phyloP scores from a whole-genome alignment of 2,797 vertebrate genomes.

The Etheostoma nigrum region DNA sequence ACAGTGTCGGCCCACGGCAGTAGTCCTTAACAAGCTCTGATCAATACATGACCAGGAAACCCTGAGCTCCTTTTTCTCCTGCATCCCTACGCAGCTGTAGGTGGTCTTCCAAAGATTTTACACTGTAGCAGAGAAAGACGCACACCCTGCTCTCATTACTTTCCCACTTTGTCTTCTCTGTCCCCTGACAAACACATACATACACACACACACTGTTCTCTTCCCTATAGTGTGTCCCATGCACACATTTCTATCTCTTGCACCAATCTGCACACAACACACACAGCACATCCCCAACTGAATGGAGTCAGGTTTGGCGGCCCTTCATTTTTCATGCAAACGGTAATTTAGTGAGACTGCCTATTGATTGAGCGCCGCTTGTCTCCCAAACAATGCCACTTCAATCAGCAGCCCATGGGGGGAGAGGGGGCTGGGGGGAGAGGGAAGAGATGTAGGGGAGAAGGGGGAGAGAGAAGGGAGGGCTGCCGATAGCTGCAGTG shows the following conservation, averaged over 20 bases:
- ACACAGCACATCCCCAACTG: constrained; percentile 67
- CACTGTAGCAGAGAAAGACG: constrained; percentile 40
- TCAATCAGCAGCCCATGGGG: constrained; percentile 86
- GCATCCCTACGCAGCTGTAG: constrained; percentile 54
- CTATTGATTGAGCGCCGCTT: constrained; percentile 86
- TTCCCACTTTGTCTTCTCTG: constrained; percentile 74
- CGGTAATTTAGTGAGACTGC: constrained; percentile 89
- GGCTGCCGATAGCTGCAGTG: constrained; percentile 89
- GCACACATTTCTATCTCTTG: constrained; percentile 62
- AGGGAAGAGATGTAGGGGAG: constrained; percentile 64
- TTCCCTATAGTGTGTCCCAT: constrained; percentile 38
- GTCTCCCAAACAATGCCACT: constrained; percentile 90
- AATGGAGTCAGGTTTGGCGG: constrained; percentile 82
- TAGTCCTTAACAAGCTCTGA: constrained; percentile 77
- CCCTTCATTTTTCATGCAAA: constrained; percentile 89
- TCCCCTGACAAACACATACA: constrained; percentile 62
- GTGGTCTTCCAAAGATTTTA: constrained; percentile 68
- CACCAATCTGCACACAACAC: constrained; percentile 59
- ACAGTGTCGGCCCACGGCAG: constrained; percentile 47
- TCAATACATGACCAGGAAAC: constrained; percentile 68
- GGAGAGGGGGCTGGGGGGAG: constrained; percentile 62
- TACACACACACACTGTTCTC: constrained; percentile 40
- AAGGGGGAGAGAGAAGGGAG: constrained; percentile 70
- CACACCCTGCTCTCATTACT: constrained; percentile 66
- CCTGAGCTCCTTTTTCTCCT: constrained; percentile 39